Evolutionary conservation across 2,888 invertebrate species (phyloP), one percentile per base, ranked within the genome.

Genomic region (Hartigia nigra): DNA sequence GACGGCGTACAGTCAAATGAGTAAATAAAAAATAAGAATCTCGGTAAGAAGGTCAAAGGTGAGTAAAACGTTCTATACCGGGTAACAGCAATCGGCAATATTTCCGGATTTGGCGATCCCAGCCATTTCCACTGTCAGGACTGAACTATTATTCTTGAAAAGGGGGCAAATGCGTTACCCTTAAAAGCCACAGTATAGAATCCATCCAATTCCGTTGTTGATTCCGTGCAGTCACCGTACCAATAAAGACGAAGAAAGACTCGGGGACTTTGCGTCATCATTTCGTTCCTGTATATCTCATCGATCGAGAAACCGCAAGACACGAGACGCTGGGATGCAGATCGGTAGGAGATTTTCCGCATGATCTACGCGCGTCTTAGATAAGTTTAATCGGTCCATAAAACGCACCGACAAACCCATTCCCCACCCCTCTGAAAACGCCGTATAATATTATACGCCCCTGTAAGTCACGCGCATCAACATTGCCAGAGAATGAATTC

Each of bases 391-490:
- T 34, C 34, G 34, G 1, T 34, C 34, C 34, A 34, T 34, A 34
- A 34, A 34, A 34, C 39, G 75, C 75, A 70, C 78, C 70, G 70
- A 14, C 39, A 75, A 31, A 31, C 12, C 39, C 34, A 12, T n/a
- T 36, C 31, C 31, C 55, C 76, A 35, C 74, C 75, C 78, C 78
- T 80, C 77, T 76, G 80, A 78, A 69, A 76, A 55, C 9, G 9
- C 23, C 23, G 39, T 55, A 55, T 55, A 55, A 55, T 23, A 55
- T 55, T 23, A 55, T 55, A 4, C 39, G 5, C 39, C 39, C 39
- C 5, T 14, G 14, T 55, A 55, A 55, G 39, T 9, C 23, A 14
- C 39, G 14, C 39, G 39, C 14, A 23, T 55, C 39, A 55, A 55
- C 39, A 23, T 55, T 23, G 23, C 39, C 23, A 1, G 4, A 23